These are phyloP conservation scores for Tragulus kanchil DNA, from an alignment of 2,113 vertebrate genomes.

Conservation along the genomic window DNA sequence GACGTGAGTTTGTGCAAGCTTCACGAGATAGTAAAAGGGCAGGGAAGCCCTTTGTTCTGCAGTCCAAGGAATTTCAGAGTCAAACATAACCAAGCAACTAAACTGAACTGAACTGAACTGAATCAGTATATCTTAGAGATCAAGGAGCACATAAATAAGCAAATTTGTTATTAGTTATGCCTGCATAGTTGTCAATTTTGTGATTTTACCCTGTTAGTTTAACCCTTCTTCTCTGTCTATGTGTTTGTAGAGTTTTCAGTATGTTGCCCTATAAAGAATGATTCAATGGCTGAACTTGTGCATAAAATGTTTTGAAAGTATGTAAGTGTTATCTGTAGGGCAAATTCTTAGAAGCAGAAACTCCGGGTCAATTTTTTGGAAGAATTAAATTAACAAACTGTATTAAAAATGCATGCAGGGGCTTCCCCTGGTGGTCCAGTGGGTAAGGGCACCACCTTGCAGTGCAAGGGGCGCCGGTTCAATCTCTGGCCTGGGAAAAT, in stretches of 20 bases:
- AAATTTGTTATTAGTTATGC: not conserved
- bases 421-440: too few species aligned
- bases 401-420: not conserved
- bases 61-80: too few species aligned
- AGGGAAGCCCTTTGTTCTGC: too few species aligned
- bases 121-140: not conserved
- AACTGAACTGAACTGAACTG: too few species aligned
- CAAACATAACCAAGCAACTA: too few species aligned
- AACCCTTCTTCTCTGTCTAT: not conserved
- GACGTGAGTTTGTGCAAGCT: too few species aligned
- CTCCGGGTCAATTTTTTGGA: not conserved
- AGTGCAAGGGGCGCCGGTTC: too few species aligned
- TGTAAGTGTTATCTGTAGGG: not conserved
- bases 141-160: not conserved
- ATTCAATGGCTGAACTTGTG: not conserved
- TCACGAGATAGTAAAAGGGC: too few species aligned
- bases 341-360: not conserved
- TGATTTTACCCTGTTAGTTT: not conserved
- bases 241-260: not conserved
- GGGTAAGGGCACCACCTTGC: too few species aligned
- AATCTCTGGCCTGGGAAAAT: too few species aligned
- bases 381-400: not conserved
- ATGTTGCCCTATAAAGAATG: slow-evolving; percentile 31
- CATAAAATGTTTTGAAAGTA: not conserved
- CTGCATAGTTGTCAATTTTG: not conserved